These are phyloP conservation scores for Ancistrus triradiatus DNA, from an alignment of 2,113 vertebrate species.

Conservation along the genomic window DNA sequence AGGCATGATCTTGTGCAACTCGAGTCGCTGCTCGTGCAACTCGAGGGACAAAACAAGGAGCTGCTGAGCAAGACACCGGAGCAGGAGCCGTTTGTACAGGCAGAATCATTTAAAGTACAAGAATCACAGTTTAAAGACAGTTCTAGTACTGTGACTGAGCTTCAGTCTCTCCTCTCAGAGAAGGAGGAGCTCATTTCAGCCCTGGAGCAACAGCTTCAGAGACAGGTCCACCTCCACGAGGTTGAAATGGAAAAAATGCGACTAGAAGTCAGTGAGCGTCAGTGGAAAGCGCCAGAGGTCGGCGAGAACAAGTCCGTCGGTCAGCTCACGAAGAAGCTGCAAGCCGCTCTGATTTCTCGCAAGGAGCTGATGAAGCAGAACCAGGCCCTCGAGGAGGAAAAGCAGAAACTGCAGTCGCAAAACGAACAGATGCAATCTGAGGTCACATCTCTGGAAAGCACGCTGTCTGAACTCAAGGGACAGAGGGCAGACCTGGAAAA, in stretches of 20 bases:
- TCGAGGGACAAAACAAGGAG: slow-evolving; percentile 56
- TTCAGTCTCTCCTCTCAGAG: slow-evolving; percentile 45
- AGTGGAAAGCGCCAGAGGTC: slow-evolving; percentile 51
- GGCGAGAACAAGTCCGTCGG: slow-evolving; percentile 55
- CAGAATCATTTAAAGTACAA: slow-evolving; percentile 20
- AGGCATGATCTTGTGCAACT: slow-evolving; percentile 50
- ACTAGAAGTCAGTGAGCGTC: slow-evolving; percentile 46
- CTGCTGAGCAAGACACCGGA: slow-evolving; percentile 46
- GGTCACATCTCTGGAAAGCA: slow-evolving; percentile 48
- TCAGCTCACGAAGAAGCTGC: slow-evolving; percentile 75
- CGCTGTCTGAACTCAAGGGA: slow-evolving; percentile 54
- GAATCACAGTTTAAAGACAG: slow-evolving; percentile 43
- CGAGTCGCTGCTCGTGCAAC: slow-evolving; percentile 42
- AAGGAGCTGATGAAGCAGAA: slow-evolving; percentile 80
- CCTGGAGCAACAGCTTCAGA: slow-evolving; percentile 60
- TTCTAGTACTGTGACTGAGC: background rate
- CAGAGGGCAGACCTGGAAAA: slow-evolving; percentile 55
- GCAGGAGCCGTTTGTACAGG: background rate
- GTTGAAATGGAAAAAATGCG: slow-evolving; percentile 48
- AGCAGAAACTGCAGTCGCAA: slow-evolving; percentile 56
- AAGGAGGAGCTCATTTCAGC: slow-evolving; percentile 56
- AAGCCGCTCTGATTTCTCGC: slow-evolving; percentile 79
- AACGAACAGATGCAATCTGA: slow-evolving; percentile 58
- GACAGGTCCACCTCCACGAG: slow-evolving; percentile 52
- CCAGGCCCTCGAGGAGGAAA: slow-evolving; percentile 63